Evolutionary conservation across 2,888 invertebrate species (phyloP).

Genomic region (Eupelmus urozonus): DNA sequence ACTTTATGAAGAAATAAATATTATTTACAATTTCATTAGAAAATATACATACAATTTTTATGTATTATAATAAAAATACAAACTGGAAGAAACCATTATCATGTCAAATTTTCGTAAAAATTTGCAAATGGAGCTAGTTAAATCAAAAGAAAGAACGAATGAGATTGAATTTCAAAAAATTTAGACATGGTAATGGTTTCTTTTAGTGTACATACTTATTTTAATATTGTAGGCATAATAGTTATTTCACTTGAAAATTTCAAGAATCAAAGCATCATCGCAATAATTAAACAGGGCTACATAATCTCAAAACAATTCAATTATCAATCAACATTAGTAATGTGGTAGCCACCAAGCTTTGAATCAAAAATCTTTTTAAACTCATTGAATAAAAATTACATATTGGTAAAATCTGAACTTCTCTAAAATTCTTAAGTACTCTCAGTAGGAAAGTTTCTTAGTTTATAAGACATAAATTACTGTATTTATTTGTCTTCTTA

Average conservation of each 20-base stretch:
- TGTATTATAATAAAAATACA: constrained; percentile 8
- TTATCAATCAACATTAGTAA: no score
- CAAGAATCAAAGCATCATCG: not conserved
- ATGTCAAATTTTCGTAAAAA: no score
- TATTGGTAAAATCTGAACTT: no score
- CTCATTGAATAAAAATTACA: not conserved
- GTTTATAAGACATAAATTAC: not conserved
- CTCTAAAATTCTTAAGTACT: no score
- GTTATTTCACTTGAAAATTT: constrained; percentile 8
- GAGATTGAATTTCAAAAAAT: no score
- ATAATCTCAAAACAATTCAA: constrained; percentile 25
- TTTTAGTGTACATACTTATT: constrained; percentile 8
- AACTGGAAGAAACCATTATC: no score
- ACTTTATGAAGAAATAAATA: constrained; percentile 23
- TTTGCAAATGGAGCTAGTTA: no score
- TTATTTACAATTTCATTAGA: constrained; percentile 31
- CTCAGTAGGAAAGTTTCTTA: not conserved
- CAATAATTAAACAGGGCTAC: not conserved
- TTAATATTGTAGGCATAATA: constrained; percentile 1
- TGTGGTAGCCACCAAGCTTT: not conserved
- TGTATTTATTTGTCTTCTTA: not conserved
- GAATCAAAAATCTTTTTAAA: not conserved
- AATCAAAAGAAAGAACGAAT: no score
- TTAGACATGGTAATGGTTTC: no score
- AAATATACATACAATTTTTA: constrained; percentile 35